phyloP scores from a whole-genome alignment of 2,113 vertebrate genomes.

The Archocentrus centrarchus region DNA sequence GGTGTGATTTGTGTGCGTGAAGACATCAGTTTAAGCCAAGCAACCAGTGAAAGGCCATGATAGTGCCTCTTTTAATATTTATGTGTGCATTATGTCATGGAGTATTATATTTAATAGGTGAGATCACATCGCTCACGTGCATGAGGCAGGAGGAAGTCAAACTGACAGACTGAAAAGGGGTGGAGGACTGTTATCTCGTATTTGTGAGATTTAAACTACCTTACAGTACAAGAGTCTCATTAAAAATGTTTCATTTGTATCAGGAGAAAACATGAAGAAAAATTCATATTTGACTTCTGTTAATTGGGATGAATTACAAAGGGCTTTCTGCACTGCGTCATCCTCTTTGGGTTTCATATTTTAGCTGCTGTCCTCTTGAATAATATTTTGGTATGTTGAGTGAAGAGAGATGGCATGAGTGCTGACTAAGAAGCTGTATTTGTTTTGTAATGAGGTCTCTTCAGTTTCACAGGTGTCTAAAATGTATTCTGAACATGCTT shows the following conservation, averaged over 20 bases:
- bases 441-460: background rate
- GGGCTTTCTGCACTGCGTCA: conserved; percentile 11
- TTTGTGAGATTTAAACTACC: conserved; percentile 11
- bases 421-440: background rate
- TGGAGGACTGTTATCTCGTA: background rate
- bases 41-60: conserved; percentile 20
- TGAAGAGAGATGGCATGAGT: background rate
- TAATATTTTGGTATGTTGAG: background rate
- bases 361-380: background rate
- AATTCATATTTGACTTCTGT: background rate
- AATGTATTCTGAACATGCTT: background rate
- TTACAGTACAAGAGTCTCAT: background rate
- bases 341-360: conserved; percentile 9
- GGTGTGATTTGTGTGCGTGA: background rate
- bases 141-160: background rate
- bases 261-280: background rate
- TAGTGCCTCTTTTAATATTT: conserved; percentile 60
- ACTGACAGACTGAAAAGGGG: background rate
- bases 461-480: background rate
- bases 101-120: conserved; percentile 25
- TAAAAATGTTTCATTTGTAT: conserved; percentile 5
- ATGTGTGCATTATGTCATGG: conserved; percentile 21
- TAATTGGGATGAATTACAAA: conserved; percentile 22
- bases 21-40: conserved; percentile 8
- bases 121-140: conserved; percentile 16